Evolutionary conservation across 1,140 invertebrate species (phyloP).

Genomic region (Whitmania pigra): DNA sequence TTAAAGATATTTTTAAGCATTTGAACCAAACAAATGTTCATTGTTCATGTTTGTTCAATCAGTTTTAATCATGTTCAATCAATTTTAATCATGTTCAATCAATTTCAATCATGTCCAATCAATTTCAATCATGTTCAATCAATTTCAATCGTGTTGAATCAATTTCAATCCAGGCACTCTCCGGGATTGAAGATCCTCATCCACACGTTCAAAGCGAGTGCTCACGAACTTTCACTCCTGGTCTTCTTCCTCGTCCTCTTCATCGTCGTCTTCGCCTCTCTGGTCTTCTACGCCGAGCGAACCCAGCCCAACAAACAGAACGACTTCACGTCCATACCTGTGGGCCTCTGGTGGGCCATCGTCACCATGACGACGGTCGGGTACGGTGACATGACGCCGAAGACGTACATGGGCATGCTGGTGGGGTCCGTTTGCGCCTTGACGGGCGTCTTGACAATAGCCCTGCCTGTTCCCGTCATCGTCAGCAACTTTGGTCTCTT

Average conservation of each 20-base stretch:
- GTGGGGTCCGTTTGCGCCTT: slow-evolving; percentile 69
- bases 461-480: slow-evolving; percentile 80
- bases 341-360: slow-evolving; percentile 47
- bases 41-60: too few relatives aligned
- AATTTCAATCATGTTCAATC: too few relatives aligned
- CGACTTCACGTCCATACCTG: slow-evolving; percentile 86
- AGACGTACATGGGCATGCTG: slow-evolving; percentile 61
- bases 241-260: slow-evolving; percentile 54
- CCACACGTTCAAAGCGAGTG: slow-evolving; percentile 89
- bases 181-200: slow-evolving; percentile 90
- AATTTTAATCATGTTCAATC: too few relatives aligned
- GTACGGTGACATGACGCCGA: slow-evolving; percentile 77
- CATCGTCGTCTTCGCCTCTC: slow-evolving; percentile 96
- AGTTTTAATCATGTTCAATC: too few relatives aligned
- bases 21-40: too few relatives aligned
- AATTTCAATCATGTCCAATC: not conserved
- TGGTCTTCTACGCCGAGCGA: slow-evolving; percentile 97
- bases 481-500: slow-evolving; percentile 87
- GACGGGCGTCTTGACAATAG: slow-evolving; percentile 76
- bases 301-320: slow-evolving; percentile 88
- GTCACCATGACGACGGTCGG: slow-evolving; percentile 48
- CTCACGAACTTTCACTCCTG: slow-evolving; percentile 83
- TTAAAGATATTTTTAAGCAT: too few relatives aligned
- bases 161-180: slow-evolving; percentile 25
- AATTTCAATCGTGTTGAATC: too few relatives aligned